Base-by-base conservation (phyloP, 2,113 vertebrate species). In the Oreochromis aureus region DNA sequence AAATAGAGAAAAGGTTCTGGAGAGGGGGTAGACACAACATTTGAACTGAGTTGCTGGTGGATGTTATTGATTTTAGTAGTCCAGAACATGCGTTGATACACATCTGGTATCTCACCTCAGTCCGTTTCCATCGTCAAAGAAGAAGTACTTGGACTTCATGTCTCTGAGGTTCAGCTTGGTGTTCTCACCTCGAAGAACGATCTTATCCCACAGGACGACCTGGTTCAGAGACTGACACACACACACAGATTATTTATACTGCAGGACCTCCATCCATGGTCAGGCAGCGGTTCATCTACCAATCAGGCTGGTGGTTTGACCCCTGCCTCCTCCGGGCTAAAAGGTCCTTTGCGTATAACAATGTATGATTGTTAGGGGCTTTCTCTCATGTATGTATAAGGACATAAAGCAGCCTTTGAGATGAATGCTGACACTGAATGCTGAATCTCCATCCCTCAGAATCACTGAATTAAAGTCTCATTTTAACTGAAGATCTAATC, bases 111-210 rank as follows among this genome's bases (percentile, higher is more conserved):
- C 97, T 96, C 84, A 99, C 99, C 98, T 98, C 53, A 99, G 97
- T 91, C 99, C 99, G 61, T 98, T 99, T 92, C 99, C 98, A 87
- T 99, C 98, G 85, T 99, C 99, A 81, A 99, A 99, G 96, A 99
- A 99, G 94, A 98, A 99, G 90, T 99, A 99, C 81, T 99, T 99
- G 46, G 99, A 98, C 92, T 99, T 99, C 96, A 97, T 98, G 69
- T 98, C 98, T 97, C 96, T 97, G 91, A 99, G 93, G 79, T 95
- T 96, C 84, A 99, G 96, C 89, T 97, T 98, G 84, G 98, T 97
- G 81, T 97, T 98, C 81, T 99, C 98, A 32, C 98, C 98, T 94
- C 98, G 97, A 86, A 98, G 95, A 86, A 99, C 96, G 19, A 99
- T 98, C 93, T 98, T 99, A 89, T 99, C 99, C 99, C 99, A 99